A percentile compares a stretch with the other conserved stretches of the same genome.
phyloP scores from a whole-genome alignment of 1,140 invertebrate genomes.

The Drosophila bocqueti region DNA sequence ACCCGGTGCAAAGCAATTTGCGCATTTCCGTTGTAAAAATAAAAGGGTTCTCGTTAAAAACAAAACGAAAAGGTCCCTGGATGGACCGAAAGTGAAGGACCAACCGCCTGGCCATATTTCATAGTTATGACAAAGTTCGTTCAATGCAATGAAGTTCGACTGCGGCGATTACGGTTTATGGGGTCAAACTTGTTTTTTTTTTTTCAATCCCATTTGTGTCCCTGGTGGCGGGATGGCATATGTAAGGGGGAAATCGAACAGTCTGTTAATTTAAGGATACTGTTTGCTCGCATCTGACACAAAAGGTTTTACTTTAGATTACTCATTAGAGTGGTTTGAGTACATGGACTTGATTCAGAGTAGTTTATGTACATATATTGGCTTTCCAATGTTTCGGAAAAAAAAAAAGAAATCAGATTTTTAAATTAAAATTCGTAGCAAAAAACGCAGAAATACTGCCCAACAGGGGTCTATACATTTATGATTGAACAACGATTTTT shows the following conservation, averaged over 20 bases:
- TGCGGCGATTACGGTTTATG: conserved; percentile 23
- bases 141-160: conserved; percentile 65
- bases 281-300: background rate
- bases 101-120: conserved; percentile 60
- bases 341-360: background rate
- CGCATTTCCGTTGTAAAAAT: conserved; percentile 81
- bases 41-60: conserved; percentile 80
- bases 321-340: background rate
- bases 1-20: conserved; percentile 81
- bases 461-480: background rate
- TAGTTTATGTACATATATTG: background rate
- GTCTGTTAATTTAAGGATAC: conserved; percentile 12
- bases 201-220: background rate
- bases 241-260: conserved; percentile 16
- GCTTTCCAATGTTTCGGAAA: background rate
- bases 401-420: background rate
- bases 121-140: conserved; percentile 72
- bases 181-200: conserved; percentile 6
- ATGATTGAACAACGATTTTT: background rate
- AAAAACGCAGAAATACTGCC: background rate
- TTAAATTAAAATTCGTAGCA: background rate
- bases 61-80: conserved; percentile 60
- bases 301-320: background rate
- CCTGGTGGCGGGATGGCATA: background rate
- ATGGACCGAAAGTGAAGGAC: conserved; percentile 48